Conservation (phyloP, 2,888 invertebrate genomes). For the Noctua janthina region DNA sequence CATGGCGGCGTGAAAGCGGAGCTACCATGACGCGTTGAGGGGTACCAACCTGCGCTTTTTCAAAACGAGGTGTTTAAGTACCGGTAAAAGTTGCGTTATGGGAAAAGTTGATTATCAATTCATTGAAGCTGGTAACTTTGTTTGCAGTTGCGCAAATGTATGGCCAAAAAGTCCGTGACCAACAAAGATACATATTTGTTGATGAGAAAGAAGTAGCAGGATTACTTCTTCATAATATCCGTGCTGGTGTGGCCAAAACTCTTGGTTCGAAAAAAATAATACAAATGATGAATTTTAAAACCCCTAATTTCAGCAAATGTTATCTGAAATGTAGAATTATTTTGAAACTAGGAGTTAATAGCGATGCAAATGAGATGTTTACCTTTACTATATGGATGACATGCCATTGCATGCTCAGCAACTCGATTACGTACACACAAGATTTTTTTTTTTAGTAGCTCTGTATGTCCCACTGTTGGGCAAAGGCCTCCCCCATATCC, state of each 20-base stretch:
- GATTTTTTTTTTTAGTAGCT: too few species aligned
- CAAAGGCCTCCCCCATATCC: too few species aligned
- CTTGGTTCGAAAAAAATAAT: background rate
- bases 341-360: background rate
- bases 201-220: background rate
- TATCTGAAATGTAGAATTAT: background rate
- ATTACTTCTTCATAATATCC: background rate
- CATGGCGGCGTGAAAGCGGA: constrained; percentile 63
- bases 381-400: background rate
- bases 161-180: background rate
- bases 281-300: background rate
- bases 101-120: background rate
- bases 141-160: background rate
- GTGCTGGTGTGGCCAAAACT: background rate
- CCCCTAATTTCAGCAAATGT: background rate
- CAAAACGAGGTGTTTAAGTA: constrained; percentile 21
- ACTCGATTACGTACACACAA: too few species aligned
- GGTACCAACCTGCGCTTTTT: constrained; percentile 45
- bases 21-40: constrained; percentile 43
- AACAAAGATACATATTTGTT: background rate
- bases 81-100: constrained; percentile 11
- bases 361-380: background rate
- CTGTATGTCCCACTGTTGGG: too few species aligned
- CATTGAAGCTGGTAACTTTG: background rate
- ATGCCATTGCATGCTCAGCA: background rate